A percentile compares a stretch with the other conserved stretches of the same genome.
These are phyloP conservation scores for Phoenicopterus ruber DNA, from an alignment of 2,113 vertebrate species.

Conservation along the genomic window DNA sequence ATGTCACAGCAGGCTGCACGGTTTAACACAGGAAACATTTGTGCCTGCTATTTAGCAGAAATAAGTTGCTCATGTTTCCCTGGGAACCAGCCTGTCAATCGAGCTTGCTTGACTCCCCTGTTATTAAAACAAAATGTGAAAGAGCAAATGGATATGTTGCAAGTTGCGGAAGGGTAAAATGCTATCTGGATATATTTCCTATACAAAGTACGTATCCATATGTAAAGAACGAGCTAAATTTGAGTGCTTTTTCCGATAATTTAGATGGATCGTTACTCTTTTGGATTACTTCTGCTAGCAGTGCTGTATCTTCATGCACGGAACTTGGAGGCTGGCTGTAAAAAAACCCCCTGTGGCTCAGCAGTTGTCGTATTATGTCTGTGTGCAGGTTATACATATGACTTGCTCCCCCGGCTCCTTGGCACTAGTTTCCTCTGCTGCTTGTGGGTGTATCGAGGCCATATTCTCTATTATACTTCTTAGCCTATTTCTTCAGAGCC, in stretches of 20 bases:
- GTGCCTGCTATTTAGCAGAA: conserved; percentile 46
- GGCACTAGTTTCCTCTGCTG: background rate
- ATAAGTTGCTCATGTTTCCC: conserved; percentile 55
- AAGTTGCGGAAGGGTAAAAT: background rate
- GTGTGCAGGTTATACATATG: background rate
- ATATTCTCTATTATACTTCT: background rate
- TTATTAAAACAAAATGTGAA: conserved; percentile 34
- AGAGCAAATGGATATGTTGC: background rate
- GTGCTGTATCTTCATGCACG: background rate
- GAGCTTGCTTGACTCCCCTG: background rate
- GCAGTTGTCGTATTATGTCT: background rate
- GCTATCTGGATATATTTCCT: background rate
- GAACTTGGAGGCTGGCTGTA: background rate
- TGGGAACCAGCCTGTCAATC: conserved; percentile 41
- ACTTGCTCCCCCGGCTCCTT: background rate
- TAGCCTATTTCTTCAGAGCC: background rate
- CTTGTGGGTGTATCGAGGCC: fast-evolving
- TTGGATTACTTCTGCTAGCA: background rate
- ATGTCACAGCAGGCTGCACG: conserved; percentile 40
- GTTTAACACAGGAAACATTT: conserved; percentile 32
- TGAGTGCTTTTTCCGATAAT: background rate
- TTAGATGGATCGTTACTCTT: background rate
- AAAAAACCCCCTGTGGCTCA: background rate
- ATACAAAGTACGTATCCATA: background rate
- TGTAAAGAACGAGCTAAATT: background rate